A percentile compares a stretch with the other conserved stretches of the same genome.
phyloP scores from a whole-genome alignment of 2,113 vertebrate species.

The Malurus alboscapulatus region DNA sequence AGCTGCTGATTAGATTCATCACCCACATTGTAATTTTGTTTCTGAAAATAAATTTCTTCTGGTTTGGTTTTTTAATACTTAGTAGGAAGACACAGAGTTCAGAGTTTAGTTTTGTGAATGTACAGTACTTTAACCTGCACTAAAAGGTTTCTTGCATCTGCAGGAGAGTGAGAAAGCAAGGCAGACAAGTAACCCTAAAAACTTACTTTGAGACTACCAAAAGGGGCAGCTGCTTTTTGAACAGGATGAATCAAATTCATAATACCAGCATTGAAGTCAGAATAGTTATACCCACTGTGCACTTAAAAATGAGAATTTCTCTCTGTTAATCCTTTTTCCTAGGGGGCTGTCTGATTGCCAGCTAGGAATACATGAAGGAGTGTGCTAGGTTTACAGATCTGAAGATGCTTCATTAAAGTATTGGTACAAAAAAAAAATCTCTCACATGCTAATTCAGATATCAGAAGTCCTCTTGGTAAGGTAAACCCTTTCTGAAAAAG shows the following conservation, averaged over 20 bases:
- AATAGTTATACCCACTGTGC: background rate
- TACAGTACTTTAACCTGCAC: conserved; percentile 4
- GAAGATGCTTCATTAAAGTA: background rate
- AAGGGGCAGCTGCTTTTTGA: conserved; percentile 27
- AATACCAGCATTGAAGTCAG: background rate
- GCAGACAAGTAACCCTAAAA: conserved; percentile 31
- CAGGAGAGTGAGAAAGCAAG: background rate
- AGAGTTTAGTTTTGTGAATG: conserved; percentile 46
- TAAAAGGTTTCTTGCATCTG: conserved; percentile 23
- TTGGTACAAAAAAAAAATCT: background rate
- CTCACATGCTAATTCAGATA: background rate
- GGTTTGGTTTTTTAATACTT: background rate
- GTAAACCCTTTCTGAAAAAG: background rate
- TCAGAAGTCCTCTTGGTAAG: background rate
- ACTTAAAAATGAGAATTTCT: background rate
- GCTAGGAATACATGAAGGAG: background rate
- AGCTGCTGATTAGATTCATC: conserved; percentile 17
- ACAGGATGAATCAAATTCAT: background rate
- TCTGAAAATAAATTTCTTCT: background rate
- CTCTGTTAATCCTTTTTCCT: background rate
- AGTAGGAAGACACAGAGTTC: conserved; percentile 17
- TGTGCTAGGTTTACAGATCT: background rate
- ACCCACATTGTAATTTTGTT: background rate
- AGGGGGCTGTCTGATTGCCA: background rate
- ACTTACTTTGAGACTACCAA: background rate